These are phyloP conservation scores for Monopterus albus DNA, from an alignment of 2,113 vertebrate genomes.

Conservation along the genomic window DNA sequence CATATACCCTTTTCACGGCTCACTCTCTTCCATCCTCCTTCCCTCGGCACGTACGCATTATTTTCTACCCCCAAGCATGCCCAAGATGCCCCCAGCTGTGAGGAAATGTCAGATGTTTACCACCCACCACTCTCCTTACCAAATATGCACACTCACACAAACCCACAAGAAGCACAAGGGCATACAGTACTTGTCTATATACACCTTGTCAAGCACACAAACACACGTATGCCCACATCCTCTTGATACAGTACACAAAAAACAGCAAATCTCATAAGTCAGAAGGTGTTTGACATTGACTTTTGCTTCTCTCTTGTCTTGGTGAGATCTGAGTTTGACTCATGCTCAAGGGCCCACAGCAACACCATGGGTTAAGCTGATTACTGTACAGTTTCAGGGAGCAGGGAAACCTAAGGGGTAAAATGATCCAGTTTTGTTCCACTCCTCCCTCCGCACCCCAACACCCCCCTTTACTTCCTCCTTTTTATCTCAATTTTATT, in stretches of 20 bases:
- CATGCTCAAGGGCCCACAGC: conserved; percentile 57
- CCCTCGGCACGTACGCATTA: conserved; percentile 56
- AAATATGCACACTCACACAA: conserved; percentile 60
- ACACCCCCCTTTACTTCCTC: not conserved
- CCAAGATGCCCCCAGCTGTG: conserved; percentile 77
- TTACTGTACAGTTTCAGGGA: conserved; percentile 70
- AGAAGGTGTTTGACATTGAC: conserved; percentile 69
- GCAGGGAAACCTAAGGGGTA: conserved; percentile 55
- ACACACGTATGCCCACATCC: conserved; percentile 24
- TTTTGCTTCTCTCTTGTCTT: conserved; percentile 71
- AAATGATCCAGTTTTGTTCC: conserved; percentile 66
- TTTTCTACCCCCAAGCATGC: conserved; percentile 76
- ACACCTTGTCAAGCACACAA: conserved; percentile 20
- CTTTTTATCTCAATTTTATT: conserved; percentile 63
- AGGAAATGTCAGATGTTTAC: conserved; percentile 78
- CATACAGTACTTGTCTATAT: conserved; percentile 21
- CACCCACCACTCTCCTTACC: conserved; percentile 64
- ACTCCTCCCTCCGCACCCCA: conserved; percentile 8
- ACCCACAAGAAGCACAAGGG: conserved; percentile 27
- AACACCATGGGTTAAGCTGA: conserved; percentile 76
- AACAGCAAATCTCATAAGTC: conserved; percentile 72
- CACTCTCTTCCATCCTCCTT: conserved; percentile 42
- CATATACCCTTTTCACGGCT: conserved; percentile 33
- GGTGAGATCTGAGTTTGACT: conserved; percentile 65
- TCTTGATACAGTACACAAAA: conserved; percentile 48